Conservation (phyloP, 2,888 invertebrate genomes). For the Ephialtes manifestator region DNA sequence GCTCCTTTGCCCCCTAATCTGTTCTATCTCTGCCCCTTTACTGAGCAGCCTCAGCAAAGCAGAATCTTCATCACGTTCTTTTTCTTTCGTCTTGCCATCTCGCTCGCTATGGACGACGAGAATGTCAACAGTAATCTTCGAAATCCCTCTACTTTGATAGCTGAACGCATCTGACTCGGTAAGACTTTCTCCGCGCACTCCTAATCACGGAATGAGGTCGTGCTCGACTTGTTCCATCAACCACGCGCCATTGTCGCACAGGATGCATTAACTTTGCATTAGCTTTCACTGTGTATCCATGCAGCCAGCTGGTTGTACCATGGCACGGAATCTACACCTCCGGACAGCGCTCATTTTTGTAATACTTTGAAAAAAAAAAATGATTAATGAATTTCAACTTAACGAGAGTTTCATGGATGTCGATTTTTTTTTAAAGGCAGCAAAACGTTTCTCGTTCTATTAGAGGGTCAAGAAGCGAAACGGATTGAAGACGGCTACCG, state of each 20-base stretch:
- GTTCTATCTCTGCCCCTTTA: conserved; percentile 30
- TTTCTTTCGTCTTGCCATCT: conserved; percentile 57
- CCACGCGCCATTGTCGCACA: conserved; percentile 45
- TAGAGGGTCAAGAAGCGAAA: conserved; percentile 35
- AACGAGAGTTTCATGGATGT: conserved; percentile 59
- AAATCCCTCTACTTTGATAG: conserved; percentile 64
- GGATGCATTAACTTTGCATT: conserved; percentile 61
- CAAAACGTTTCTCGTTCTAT: conserved; percentile 34
- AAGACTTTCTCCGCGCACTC: conserved; percentile 45
- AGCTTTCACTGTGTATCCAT: conserved; percentile 17
- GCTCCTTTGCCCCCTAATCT: conserved; percentile 54
- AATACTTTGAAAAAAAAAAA: conserved; percentile 18
- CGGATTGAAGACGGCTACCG: conserved; percentile 49
- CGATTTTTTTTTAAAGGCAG: conserved; percentile 34
- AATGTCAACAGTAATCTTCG: conserved; percentile 68
- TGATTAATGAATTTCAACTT: conserved; percentile 56
- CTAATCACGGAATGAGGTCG: conserved; percentile 51
- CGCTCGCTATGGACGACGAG: conserved; percentile 41
- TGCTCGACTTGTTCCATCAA: conserved; percentile 59
- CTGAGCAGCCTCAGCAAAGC: not conserved
- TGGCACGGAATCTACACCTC: not conserved
- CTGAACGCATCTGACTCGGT: conserved; percentile 60
- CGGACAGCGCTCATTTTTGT: not conserved
- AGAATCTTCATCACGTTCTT: conserved; percentile 57
- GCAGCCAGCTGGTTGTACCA: conserved; percentile 1